Percentiles rank a stretch among this genome's conserved stretches.
phyloP scores from a whole-genome alignment of 2,113 vertebrate species.

The Numenius arquata region DNA sequence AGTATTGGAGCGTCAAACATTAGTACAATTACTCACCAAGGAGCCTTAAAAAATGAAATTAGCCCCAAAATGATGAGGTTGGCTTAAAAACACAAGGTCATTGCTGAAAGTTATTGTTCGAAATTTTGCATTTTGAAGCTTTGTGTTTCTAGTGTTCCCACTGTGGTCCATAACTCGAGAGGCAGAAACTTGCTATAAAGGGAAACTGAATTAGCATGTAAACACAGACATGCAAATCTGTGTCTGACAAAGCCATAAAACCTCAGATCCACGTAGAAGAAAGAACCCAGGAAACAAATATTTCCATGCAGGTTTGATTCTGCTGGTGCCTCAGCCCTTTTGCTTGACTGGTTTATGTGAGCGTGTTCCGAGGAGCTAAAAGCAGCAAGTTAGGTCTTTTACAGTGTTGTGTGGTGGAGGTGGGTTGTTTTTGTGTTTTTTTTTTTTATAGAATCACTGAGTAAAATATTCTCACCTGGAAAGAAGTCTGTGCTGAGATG shows the following conservation, averaged over 20 bases:
- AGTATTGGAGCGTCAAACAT: neutral
- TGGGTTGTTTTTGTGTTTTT: neutral
- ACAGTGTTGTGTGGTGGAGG: neutral
- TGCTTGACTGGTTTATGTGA: neutral
- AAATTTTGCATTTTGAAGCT: neutral
- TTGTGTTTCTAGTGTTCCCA: neutral
- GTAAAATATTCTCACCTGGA: constrained; percentile 55
- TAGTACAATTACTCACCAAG: neutral
- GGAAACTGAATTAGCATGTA: neutral
- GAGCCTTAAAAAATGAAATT: neutral
- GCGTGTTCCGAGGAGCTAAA: neutral
- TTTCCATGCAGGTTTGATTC: neutral
- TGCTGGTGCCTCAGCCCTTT: neutral
- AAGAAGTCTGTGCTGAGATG: constrained; percentile 20
- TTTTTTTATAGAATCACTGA: neutral
- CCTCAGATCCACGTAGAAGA: neutral
- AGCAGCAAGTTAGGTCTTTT: neutral
- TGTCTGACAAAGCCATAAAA: neutral
- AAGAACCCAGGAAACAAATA: neutral
- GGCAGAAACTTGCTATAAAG: neutral
- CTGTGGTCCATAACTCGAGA: neutral
- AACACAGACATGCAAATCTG: neutral
- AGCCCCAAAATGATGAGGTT: neutral
- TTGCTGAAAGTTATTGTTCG: neutral
- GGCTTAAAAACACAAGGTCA: neutral